Percentiles rank a stretch among this genome's conserved stretches.
Evolutionary conservation across 2,797 vertebrate genomes (phyloP).

Genomic region (Streptopelia turtur): DNA sequence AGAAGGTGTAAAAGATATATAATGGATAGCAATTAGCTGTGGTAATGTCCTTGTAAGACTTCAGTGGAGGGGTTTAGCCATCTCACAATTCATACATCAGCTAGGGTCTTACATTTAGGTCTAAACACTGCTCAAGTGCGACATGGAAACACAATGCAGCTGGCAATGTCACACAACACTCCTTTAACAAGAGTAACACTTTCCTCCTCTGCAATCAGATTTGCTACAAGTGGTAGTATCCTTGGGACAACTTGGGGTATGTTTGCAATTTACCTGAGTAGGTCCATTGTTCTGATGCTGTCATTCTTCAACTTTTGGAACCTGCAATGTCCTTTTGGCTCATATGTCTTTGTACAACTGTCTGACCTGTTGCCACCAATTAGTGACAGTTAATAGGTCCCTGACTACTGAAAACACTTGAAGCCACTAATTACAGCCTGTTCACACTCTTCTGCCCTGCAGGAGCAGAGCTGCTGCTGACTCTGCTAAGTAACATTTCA

Average conservation of each 20-base stretch:
- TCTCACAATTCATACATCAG: background rate
- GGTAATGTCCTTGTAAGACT: background rate
- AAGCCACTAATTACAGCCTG: conserved; percentile 45
- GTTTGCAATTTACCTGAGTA: background rate
- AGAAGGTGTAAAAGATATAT: background rate
- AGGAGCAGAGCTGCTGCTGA: conserved; percentile 27
- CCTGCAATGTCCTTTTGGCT: background rate
- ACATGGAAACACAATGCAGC: background rate
- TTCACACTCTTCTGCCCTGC: conserved; percentile 17
- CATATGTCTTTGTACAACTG: background rate
- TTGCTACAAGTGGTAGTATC: background rate
- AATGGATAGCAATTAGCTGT: background rate
- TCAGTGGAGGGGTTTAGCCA: background rate
- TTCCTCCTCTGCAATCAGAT: background rate
- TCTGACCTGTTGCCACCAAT: conserved; percentile 41
- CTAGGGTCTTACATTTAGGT: background rate
- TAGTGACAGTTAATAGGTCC: conserved; percentile 39
- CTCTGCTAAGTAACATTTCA: conserved; percentile 29
- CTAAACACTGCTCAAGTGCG: background rate
- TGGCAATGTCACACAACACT: background rate
- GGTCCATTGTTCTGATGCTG: background rate
- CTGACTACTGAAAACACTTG: conserved; percentile 12
- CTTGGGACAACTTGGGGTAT: background rate
- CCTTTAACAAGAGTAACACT: background rate
- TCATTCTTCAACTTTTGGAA: background rate